phyloP scores from a whole-genome alignment of 2,888 invertebrate genomes.

The Drosophila prolongata region DNA sequence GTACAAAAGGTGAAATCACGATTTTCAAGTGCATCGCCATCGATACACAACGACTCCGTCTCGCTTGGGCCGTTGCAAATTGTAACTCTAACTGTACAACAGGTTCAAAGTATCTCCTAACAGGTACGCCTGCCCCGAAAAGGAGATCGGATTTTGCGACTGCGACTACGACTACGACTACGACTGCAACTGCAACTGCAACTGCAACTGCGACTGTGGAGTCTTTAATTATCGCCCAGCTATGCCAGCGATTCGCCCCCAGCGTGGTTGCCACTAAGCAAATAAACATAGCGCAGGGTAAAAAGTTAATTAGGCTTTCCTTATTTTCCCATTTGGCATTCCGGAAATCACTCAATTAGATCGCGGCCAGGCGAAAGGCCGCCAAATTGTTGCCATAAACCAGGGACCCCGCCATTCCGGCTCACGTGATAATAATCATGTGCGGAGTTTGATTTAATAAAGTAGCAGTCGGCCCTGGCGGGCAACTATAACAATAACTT shows the following conservation, averaged over 20 bases:
- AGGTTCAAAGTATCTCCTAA: slow-evolving; percentile 82
- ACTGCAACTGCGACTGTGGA: slow-evolving; percentile 17
- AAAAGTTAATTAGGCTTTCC: slow-evolving; percentile 75
- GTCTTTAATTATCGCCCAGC: slow-evolving; percentile 73
- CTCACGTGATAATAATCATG: slow-evolving; percentile 81
- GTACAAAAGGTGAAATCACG: slow-evolving; percentile 79
- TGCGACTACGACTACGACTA: not conserved
- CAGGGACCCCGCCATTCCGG: slow-evolving; percentile 29
- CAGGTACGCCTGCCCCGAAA: slow-evolving; percentile 71
- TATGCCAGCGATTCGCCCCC: slow-evolving; percentile 70
- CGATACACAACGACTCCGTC: slow-evolving; percentile 66
- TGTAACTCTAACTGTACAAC: slow-evolving; percentile 82
- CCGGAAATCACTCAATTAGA: slow-evolving; percentile 75
- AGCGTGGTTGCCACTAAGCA: slow-evolving; percentile 45
- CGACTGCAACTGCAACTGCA: not conserved
- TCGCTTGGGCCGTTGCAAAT: slow-evolving; percentile 67
- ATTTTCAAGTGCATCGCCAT: slow-evolving; percentile 80
- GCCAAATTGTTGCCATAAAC: slow-evolving; percentile 57
- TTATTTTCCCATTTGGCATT: slow-evolving; percentile 46
- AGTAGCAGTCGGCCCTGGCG: slow-evolving; percentile 68
- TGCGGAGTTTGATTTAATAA: slow-evolving; percentile 81
- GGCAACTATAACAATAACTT: slow-evolving; percentile 79
- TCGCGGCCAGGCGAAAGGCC: slow-evolving; percentile 67
- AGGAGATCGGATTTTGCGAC: slow-evolving; percentile 29
- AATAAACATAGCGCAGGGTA: slow-evolving; percentile 62